These are phyloP conservation scores for Empidonax traillii DNA, from an alignment of 2,113 vertebrate genomes.

Conservation along the genomic window DNA sequence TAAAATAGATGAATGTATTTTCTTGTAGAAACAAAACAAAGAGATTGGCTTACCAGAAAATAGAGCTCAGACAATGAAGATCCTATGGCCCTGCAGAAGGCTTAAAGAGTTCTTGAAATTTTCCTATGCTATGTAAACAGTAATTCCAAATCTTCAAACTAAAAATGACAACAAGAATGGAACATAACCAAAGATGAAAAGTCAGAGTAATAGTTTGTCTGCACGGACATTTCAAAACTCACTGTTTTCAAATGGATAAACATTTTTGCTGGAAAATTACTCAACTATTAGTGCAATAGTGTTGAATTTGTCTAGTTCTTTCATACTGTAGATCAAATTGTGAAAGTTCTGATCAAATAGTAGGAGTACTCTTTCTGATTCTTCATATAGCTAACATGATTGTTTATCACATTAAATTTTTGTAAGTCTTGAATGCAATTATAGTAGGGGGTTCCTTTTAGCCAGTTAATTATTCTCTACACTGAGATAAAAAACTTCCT, in stretches of 20 bases:
- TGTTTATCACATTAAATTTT: neutral
- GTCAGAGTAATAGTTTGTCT: neutral
- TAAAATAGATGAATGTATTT: neutral
- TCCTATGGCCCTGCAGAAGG: neutral
- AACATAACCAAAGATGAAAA: neutral
- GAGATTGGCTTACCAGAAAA: neutral
- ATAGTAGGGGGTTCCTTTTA: neutral
- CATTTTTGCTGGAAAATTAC: neutral
- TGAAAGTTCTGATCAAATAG: neutral
- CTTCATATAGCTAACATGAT: neutral
- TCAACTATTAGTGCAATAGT: fast-evolving
- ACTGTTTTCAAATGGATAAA: neutral
- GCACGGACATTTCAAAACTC: neutral
- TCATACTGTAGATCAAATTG: neutral
- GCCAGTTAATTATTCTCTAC: neutral
- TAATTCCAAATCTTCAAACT: neutral
- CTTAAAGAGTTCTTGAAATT: neutral
- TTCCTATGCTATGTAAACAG: neutral
- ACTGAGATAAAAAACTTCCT: neutral
- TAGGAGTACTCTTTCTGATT: neutral
- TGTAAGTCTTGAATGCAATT: neutral
- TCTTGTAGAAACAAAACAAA: neutral
- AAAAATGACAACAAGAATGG: neutral
- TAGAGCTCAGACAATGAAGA: neutral
- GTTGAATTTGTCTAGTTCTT: neutral